These are phyloP conservation scores for Tetrapedia diversipes DNA, from an alignment of 2,888 invertebrate species.

Conservation along the genomic window DNA sequence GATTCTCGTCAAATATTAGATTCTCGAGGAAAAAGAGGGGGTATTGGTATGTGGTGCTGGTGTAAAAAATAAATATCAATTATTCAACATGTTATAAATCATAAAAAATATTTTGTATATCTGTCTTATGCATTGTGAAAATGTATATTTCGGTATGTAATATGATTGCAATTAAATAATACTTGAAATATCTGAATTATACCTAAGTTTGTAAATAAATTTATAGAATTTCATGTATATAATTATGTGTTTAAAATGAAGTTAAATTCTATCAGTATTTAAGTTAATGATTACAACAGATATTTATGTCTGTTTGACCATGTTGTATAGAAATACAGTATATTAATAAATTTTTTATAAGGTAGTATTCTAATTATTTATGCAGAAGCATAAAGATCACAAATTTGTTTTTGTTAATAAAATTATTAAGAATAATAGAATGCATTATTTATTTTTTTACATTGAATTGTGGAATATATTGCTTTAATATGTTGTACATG, in stretches of 20 bases:
- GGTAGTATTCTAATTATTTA: conserved; percentile 57
- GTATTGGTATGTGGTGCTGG: conserved; percentile 53
- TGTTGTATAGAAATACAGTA: conserved; percentile 13
- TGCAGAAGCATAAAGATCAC: neutral
- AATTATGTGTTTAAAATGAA: conserved; percentile 32
- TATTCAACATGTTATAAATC: conserved; percentile 28
- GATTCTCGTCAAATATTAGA: conserved; percentile 6
- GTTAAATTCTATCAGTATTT: neutral
- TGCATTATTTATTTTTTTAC: conserved; percentile 21
- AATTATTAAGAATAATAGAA: neutral
- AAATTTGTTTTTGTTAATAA: conserved; percentile 14
- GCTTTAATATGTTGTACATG: conserved; percentile 55
- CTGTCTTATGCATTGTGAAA: conserved; percentile 24
- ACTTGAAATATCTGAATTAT: conserved; percentile 19
- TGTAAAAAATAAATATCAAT: conserved; percentile 46
- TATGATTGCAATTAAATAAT: conserved; percentile 23
- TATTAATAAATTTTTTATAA: conserved; percentile 59
- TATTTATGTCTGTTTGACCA: conserved; percentile 3
- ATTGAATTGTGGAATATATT: conserved; percentile 2
- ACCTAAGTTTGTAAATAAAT: conserved; percentile 13
- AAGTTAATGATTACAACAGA: conserved; percentile 8
- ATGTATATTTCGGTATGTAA: conserved; percentile 17
- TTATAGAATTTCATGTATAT: conserved; percentile 51
- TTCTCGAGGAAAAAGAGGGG: conserved; percentile 46
- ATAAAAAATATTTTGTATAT: conserved; percentile 31